Percentiles rank a stretch among this genome's conserved stretches.
Conservation (phyloP, 2,797 vertebrate species). For the Amblyopsis hoosieri region DNA sequence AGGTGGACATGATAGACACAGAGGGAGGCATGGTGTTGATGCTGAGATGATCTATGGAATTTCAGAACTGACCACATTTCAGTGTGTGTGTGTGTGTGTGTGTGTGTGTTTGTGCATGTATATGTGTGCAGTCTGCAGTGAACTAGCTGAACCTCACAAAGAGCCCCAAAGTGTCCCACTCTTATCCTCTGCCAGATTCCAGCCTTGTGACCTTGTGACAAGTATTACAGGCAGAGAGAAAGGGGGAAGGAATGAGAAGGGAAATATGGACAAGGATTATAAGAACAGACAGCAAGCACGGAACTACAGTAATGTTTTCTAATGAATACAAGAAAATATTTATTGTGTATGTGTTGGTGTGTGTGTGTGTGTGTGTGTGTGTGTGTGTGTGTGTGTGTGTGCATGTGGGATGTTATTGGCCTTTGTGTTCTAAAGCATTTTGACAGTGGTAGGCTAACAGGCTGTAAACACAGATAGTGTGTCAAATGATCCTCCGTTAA, state of each 20-base stretch:
- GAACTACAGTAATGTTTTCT: neutral
- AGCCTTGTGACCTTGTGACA: conserved; percentile 18
- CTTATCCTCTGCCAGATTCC: conserved; percentile 21
- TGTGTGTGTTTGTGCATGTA: neutral
- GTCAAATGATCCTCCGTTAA: conserved; percentile 71
- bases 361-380: too few species aligned
- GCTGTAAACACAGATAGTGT: conserved; percentile 77
- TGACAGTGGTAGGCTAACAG: conserved; percentile 44
- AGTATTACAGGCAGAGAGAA: conserved; percentile 18
- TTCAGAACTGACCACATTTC: neutral
- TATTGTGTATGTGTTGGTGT: conserved; percentile 8
- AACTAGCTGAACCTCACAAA: conserved; percentile 55
- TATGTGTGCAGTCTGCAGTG: conserved; percentile 42
- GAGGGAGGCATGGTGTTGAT: conserved; percentile 25
- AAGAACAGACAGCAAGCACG: conserved; percentile 18
- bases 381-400: conserved; percentile 5
- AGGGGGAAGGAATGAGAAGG: conserved; percentile 2
- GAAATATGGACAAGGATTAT: conserved; percentile 1
- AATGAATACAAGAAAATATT: conserved; percentile 34
- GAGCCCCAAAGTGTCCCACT: conserved; percentile 28
- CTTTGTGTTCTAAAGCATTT: conserved; percentile 20
- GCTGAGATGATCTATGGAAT: neutral
- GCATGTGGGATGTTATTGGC: neutral
- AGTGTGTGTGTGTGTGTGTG: conserved; percentile 4
- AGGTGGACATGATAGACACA: conserved; percentile 53